Base-by-base conservation (phyloP, 2,888 invertebrate species). In the Euzophera pinguis region DNA sequence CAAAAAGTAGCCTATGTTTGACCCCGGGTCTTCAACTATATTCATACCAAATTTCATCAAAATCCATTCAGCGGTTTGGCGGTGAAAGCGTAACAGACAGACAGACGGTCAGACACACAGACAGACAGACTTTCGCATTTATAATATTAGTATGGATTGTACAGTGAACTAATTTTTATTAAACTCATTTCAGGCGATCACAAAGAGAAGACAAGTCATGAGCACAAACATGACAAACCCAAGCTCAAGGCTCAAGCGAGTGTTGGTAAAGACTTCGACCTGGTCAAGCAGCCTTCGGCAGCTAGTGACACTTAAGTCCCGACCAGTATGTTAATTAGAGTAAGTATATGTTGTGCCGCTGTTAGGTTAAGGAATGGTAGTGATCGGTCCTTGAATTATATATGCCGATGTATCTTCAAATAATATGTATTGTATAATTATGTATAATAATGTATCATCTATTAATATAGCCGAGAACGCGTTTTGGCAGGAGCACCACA, bases 191-290 rank as follows among this genome's bases (percentile, higher is more conserved):
- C 43, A 43, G 43, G 43, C 12, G 43, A 55, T 16, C 59, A 41
- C 53, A 52, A 56, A 2, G 57, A 56, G 17, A 52, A 56, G 14
- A 47, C 38, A 13, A 51, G 53, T 27, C 56, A 58, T 48, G 47
- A 62, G 5, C 55, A 63, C 35, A 67, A 67, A 42, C 69, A 69
- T 6, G 70, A 73, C 35, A 78, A 79, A 52, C 81, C 82, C 48
- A 84, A 82, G 58, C 67, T 88, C 62, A 87, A 86, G 66, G 65
- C 80, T 10, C 87, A 88, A 58, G 76, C 79, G 32, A 85, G 88
- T 64, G 76, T 92, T 3, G 87, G 91, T 32, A 92, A 92, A 29
- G 93, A 93, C 66, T 77, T 91, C 53, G 93, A 93, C 68, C 83
- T 93, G 52, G 91, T 93, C 57, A 92, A 91, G 55, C 88, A 88